Conservation (phyloP, 2,888 invertebrate genomes). For the Leptopilina myrica region DNA sequence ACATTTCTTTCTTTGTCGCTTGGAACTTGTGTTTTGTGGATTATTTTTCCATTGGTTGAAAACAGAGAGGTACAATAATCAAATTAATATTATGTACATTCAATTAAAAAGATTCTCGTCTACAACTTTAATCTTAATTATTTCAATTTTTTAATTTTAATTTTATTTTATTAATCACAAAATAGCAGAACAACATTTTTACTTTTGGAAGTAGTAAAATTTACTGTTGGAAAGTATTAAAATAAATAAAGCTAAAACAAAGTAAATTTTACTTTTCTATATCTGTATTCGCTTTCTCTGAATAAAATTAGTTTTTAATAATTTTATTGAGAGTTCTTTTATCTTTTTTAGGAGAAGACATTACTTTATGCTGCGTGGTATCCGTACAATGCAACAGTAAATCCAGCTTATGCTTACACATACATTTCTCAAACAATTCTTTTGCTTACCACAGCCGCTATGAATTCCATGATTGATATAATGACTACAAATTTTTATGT, state of each 20-base stretch:
- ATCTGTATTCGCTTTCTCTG: too few species aligned
- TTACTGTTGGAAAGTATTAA: too few species aligned
- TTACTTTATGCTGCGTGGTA: conserved; percentile 8
- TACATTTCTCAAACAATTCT: not conserved
- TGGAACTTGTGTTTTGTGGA: not conserved
- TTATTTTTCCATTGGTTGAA: too few species aligned
- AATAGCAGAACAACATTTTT: too few species aligned
- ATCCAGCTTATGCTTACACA: not conserved
- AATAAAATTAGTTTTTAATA: too few species aligned
- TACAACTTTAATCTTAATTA: too few species aligned
- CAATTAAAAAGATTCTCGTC: not conserved
- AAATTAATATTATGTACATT: not conserved
- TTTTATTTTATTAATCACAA: too few species aligned
- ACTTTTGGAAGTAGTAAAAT: too few species aligned
- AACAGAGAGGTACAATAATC: not conserved
- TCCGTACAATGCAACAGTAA: not conserved
- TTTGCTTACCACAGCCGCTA: not conserved
- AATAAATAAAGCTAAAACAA: too few species aligned
- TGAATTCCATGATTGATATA: conserved; percentile 3
- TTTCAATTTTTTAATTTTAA: too few species aligned
- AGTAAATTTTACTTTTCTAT: too few species aligned
- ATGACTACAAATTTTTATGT: conserved; percentile 14
- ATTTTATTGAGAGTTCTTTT: too few species aligned
- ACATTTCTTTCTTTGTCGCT: not conserved
- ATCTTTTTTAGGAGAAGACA: not conserved